Percentiles rank a stretch among this genome's conserved stretches.
These are phyloP conservation scores for Apocrypta bakeri DNA, from an alignment of 1,140 invertebrate species.

Conservation along the genomic window DNA sequence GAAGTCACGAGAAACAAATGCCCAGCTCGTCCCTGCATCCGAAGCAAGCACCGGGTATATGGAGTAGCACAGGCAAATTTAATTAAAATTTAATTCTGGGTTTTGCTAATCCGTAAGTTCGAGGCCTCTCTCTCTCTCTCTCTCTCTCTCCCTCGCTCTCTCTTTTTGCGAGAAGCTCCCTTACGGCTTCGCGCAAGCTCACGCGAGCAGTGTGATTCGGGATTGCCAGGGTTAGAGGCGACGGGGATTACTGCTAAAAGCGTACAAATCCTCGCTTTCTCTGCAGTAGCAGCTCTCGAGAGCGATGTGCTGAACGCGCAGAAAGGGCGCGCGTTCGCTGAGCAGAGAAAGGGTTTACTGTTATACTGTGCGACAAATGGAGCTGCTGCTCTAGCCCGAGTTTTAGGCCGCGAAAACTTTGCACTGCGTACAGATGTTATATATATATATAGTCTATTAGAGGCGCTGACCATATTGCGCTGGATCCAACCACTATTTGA, in stretches of 20 bases:
- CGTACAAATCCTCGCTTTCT: slow-evolving; percentile 66
- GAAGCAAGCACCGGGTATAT: background rate
- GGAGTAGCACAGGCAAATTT: slow-evolving; percentile 57
- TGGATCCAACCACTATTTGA: no score
- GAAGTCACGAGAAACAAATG: slow-evolving; percentile 18
- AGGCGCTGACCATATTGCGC: no score
- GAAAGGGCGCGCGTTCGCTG: background rate
- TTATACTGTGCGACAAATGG: background rate
- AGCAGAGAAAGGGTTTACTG: background rate
- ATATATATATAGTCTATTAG: background rate
- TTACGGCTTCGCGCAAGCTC: slow-evolving; percentile 45
- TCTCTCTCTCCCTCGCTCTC: slow-evolving; percentile 20
- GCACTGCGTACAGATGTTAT: background rate
- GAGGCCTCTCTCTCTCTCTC: slow-evolving; percentile 46
- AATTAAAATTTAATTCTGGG: slow-evolving; percentile 70
- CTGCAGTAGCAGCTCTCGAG: slow-evolving; percentile 8
- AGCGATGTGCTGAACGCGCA: slow-evolving; percentile 21
- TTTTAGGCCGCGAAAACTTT: slow-evolving; percentile 30
- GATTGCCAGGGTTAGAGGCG: slow-evolving; percentile 51
- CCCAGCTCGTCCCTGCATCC: background rate
- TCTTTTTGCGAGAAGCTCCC: background rate
- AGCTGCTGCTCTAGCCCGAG: background rate
- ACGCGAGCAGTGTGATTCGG: slow-evolving; percentile 56
- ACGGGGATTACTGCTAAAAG: slow-evolving; percentile 67
- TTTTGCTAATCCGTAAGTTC: slow-evolving; percentile 67